Base-by-base conservation (phyloP, 2,113 vertebrate species). In the Toxotes jaculatrix region DNA sequence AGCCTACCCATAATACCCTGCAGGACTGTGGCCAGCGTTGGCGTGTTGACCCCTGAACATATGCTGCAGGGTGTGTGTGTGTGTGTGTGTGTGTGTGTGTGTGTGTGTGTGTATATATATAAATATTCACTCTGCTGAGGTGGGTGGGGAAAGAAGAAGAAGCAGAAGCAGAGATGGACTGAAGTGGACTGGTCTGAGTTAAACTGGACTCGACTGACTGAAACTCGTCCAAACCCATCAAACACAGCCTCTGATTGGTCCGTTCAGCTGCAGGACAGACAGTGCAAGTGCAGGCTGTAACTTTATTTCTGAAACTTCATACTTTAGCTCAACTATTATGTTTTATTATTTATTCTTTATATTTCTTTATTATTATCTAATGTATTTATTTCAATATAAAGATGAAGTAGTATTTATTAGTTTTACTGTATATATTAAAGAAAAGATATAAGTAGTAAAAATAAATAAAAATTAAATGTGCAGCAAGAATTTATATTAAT, bases 1-100 rank as follows among this genome's bases (percentile, higher is more conserved):
- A 32, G 56, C 51, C 53, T 82, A 66, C 82, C 87, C 82, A 87
- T 82, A 91, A 91, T 91, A 68, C 90, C 83, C 87, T 71, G 79
- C 91, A 89, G 87, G 42, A 53, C 60, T 59, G 74, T 55, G 78
- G 84, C 79, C 8, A 8, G 78, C 67, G 56, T 84, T 86, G 89
- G 83, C 65, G 51, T 82, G 59, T 71, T 91, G 88, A 91, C 85
- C 91, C 87, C 60, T 78, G 77, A 85, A 77, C 21, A 12, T 76
- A 49, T 65, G 84, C 88, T 84, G 69, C 56, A 19, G 82, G 75
- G 43, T 43, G 65, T 73, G 79, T 65, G 63, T 40, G 49, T 42
- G 17, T 31, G 76, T 51, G 57, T 59, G 65, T 71, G 51, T 69
- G 57, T 61, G n/a, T n/a, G n/a, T n/a, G n/a, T n/a, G n/a, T n/a